Conservation (phyloP, 2,113 vertebrate genomes). For the Melozone crissalis region DNA sequence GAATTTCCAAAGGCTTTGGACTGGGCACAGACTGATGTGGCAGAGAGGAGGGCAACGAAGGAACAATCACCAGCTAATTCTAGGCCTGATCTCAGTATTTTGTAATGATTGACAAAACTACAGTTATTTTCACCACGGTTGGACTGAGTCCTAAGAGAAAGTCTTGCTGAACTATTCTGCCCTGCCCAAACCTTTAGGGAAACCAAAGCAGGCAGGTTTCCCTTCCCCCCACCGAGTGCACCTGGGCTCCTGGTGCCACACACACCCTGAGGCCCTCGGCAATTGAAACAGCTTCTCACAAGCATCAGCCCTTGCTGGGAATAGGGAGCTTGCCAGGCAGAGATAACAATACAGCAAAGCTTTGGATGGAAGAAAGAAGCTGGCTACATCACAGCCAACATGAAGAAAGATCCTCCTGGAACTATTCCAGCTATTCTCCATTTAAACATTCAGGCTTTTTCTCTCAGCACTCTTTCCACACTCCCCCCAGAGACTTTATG, state of each 20-base stretch:
- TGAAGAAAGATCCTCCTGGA: slow-evolving; percentile 32
- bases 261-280: background rate
- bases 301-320: background rate
- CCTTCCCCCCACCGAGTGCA: accelerated
- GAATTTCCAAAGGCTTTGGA: background rate
- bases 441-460: slow-evolving; percentile 11
- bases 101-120: background rate
- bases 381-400: background rate
- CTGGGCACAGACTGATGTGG: background rate
- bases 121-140: background rate
- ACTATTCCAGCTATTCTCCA: slow-evolving; percentile 20
- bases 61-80: background rate
- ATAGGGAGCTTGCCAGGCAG: background rate
- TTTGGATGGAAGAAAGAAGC: background rate
- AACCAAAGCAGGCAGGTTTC: background rate
- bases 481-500: background rate
- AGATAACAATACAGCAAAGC: background rate
- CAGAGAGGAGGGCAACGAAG: background rate
- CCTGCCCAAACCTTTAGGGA: background rate
- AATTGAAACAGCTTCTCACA: background rate
- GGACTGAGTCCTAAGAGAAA: background rate
- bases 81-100: background rate
- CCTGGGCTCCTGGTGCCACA: background rate
- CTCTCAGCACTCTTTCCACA: background rate
- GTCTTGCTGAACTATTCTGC: background rate